phyloP scores from a whole-genome alignment of 2,888 invertebrate species.

The Pristionchus maxplancki region DNA sequence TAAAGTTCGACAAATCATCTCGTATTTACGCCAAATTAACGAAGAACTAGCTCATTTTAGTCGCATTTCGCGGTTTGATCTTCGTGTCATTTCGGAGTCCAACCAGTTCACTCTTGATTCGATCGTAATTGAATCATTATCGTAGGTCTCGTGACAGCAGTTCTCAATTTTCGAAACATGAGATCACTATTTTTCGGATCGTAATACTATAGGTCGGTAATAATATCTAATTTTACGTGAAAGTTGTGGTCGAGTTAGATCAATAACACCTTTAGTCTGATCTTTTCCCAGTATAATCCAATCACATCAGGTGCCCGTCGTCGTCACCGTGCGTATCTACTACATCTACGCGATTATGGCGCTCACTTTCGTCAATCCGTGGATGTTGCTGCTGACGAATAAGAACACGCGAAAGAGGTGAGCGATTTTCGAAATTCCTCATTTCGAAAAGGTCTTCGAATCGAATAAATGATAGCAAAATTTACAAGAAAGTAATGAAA shows the following conservation, averaged over 20 bases:
- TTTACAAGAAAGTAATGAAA: no score
- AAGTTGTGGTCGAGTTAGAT: no score
- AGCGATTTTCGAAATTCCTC: neutral
- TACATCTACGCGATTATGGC: slow-evolving; percentile 26
- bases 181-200: neutral
- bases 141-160: neutral
- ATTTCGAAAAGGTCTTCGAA: neutral
- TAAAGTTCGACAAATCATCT: no score
- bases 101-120: neutral
- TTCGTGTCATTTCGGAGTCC: neutral
- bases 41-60: no score
- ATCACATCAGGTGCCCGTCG: neutral
- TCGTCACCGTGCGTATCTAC: neutral
- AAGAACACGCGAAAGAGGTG: slow-evolving; percentile 10
- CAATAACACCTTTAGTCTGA: no score
- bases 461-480: no score
- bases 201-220: no score
- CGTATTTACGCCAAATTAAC: no score
- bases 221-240: no score
- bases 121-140: no score
- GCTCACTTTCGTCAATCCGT: neutral
- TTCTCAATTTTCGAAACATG: neutral
- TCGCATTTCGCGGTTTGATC: no score
- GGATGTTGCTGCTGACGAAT: slow-evolving; percentile 17
- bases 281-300: no score